phyloP scores from a whole-genome alignment of 2,113 vertebrate genomes.

The Tapirus terrestris region DNA sequence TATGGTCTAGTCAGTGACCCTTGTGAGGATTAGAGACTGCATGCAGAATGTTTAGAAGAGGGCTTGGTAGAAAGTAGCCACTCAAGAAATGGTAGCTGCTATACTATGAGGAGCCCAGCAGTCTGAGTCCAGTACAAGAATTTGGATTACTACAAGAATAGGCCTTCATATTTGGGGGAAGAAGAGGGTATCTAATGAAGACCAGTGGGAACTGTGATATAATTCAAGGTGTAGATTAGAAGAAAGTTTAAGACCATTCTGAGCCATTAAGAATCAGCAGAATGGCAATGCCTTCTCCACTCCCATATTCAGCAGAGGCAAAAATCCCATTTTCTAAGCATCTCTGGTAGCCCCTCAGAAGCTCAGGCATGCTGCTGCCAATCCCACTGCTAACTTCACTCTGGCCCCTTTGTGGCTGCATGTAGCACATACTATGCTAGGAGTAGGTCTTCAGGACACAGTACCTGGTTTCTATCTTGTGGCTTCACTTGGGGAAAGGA shows the following conservation, averaged over 20 bases:
- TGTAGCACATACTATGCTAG: neutral
- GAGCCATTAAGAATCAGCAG: slow-evolving; percentile 37
- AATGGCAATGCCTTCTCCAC: neutral
- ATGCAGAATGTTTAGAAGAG: neutral
- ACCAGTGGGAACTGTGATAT: neutral
- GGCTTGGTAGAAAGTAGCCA: neutral
- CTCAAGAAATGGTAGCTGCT: slow-evolving; percentile 5
- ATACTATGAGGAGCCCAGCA: neutral
- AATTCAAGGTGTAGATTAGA: neutral
- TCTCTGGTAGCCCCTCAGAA: neutral
- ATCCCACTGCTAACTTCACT: slow-evolving; percentile 1
- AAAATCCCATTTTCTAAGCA: slow-evolving; percentile 29
- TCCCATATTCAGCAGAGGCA: neutral
- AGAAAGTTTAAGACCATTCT: slow-evolving; percentile 33
- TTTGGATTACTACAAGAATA: neutral
- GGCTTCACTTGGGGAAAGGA: neutral
- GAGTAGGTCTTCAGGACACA: neutral
- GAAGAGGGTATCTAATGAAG: neutral
- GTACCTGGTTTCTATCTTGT: neutral
- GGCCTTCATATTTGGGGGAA: neutral
- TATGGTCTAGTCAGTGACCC: neutral
- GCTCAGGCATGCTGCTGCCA: neutral
- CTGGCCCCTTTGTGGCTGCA: neutral
- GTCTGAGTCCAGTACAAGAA: neutral
- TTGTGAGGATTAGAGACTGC: neutral